Conservation (phyloP, 2,888 invertebrate genomes). For the Amiota communis region DNA sequence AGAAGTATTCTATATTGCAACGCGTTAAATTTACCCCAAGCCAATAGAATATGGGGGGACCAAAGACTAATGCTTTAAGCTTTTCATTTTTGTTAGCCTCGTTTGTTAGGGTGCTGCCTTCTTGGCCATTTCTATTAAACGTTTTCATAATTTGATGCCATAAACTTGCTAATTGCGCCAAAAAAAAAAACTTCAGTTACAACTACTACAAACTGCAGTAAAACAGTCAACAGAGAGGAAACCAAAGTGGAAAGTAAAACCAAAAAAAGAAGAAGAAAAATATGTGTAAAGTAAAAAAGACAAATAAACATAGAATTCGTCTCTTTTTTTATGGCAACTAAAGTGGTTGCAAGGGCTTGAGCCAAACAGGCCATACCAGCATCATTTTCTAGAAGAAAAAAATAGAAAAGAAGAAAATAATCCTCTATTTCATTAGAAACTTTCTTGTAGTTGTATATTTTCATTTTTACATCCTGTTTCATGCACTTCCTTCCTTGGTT, state of each 20-base stretch:
- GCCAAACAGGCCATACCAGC: background rate
- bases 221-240: slow-evolving; percentile 4
- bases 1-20: too few relatives aligned
- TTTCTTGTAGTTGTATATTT: too few relatives aligned
- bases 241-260: slow-evolving; percentile 3
- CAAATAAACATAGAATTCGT: background rate
- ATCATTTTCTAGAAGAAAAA: background rate
- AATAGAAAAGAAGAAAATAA: background rate
- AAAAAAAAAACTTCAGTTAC: slow-evolving; percentile 35
- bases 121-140: slow-evolving; percentile 50
- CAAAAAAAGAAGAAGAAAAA: background rate
- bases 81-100: too few relatives aligned
- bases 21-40: too few relatives aligned
- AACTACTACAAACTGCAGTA: background rate
- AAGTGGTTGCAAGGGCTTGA: slow-evolving; percentile 26
- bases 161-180: slow-evolving; percentile 65
- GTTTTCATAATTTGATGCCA: slow-evolving; percentile 64
- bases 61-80: too few relatives aligned
- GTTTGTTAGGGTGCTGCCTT: background rate
- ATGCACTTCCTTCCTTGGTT: too few relatives aligned
- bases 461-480: too few relatives aligned
- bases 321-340: slow-evolving; percentile 30
- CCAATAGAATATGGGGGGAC: too few relatives aligned
- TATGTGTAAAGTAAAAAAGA: too few relatives aligned
- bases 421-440: too few relatives aligned